Base-by-base conservation (phyloP, 2,113 vertebrate genomes). In the Fregetta grallaria region DNA sequence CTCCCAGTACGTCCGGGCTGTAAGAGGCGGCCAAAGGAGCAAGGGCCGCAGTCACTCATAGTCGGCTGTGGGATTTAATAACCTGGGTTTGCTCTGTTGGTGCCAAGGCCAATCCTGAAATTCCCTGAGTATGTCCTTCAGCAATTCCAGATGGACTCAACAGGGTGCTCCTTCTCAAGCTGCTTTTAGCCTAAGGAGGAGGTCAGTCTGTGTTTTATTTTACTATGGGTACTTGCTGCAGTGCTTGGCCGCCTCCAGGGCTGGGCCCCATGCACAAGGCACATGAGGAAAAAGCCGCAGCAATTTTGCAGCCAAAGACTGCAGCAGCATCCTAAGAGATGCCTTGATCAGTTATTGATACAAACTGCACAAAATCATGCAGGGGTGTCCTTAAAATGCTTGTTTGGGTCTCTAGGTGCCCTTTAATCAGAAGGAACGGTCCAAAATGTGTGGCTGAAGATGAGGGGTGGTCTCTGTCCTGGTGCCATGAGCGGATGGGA, bases 281-380 rank as follows among this genome's bases (percentile, higher is more conserved):
- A 40, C 2, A 3, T 0, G 0, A 75, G 66, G 15, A 55, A 82
- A 88, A 32, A 55, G 17, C 16, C 0, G 0, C 18, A 45, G 59
- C 62, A 61, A 26, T 80, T 58, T 27, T 11, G 4, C 44, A 91
- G 68, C 63, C 38, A 50, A 76, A 86, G 58, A 32, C 16, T 34
- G 44, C 34, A 83, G 40, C 79, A 88, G 72, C 62, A 85, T 52
- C 27, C 12, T n/a, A 34, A 49, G 74, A 68, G 74, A 21, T 85
- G 45, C 15, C 32, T 50, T 50, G 32, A 29, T 38, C 77, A n/a
- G 32, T 55, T 67, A 45, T 1, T 82, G 66, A 29, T 5, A 47
- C 6, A 17, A 63, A 32, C 53, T 56, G 56, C 71, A 50, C 21
- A 36, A 81, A 79, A 45, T 40, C 42, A 47, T 68, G 13, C 30